These are phyloP conservation scores for Venusia cambrica DNA, from an alignment of 2,888 invertebrate genomes.

Conservation along the genomic window DNA sequence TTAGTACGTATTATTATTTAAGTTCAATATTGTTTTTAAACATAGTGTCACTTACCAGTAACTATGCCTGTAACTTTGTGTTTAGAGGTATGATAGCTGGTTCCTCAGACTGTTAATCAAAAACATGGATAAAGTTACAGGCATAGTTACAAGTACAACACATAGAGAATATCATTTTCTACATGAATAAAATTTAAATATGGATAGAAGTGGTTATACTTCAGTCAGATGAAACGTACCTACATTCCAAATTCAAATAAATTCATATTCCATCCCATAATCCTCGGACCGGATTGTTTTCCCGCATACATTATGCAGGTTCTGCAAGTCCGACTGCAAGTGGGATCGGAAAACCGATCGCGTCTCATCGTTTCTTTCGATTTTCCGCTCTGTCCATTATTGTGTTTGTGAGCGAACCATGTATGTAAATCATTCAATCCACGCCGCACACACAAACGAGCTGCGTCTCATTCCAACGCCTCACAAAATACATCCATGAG, in stretches of 20 bases:
- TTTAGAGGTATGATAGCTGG: no score
- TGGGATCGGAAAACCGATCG: conserved; percentile 66
- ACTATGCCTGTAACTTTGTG: no score
- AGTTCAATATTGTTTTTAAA: no score
- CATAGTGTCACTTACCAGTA: no score
- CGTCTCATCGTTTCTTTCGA: conserved; percentile 62
- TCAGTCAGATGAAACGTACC: conserved; percentile 12
- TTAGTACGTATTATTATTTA: no score
- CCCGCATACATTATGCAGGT: conserved; percentile 58
- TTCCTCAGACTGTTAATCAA: no score
- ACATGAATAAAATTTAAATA: no score
- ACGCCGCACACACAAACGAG: conserved; percentile 53
- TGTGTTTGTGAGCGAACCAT: conserved; percentile 69
- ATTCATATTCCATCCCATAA: conserved; percentile 39
- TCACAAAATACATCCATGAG: conserved; percentile 27
- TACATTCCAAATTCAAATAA: conserved; percentile 31
- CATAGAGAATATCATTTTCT: not conserved
- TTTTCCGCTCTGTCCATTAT: conserved; percentile 72
- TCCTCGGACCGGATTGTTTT: conserved; percentile 38
- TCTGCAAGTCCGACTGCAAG: conserved; percentile 36
- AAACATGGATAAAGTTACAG: no score
- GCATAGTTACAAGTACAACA: not conserved
- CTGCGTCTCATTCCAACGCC: conserved; percentile 44
- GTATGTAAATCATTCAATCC: conserved; percentile 68
- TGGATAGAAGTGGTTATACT: no score